phyloP scores from a whole-genome alignment of 2,113 vertebrate species.

The Alosa alosa region DNA sequence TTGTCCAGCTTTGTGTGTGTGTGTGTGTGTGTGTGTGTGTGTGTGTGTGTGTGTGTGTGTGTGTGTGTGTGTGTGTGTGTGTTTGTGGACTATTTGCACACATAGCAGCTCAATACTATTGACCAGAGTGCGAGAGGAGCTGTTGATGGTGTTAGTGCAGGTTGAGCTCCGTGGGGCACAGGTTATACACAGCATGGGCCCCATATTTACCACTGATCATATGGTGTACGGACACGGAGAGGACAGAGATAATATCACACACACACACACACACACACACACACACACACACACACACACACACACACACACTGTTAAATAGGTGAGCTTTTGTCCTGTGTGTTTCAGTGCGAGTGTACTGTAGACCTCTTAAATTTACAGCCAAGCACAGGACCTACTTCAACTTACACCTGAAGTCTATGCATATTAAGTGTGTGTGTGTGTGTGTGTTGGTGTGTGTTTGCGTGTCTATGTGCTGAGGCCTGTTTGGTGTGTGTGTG shows the following conservation, averaged over 20 bases:
- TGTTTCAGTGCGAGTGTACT: neutral
- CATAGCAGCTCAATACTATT: constrained; percentile 63
- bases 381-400: neutral
- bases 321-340: neutral
- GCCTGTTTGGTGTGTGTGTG: neutral
- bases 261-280: neutral
- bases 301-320: constrained; percentile 5
- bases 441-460: constrained; percentile 29
- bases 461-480: constrained; percentile 2
- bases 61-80: constrained; percentile 33
- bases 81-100: constrained; percentile 47
- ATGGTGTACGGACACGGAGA: neutral
- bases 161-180: constrained; percentile 38
- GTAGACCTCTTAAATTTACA: neutral
- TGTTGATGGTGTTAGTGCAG: constrained; percentile 58
- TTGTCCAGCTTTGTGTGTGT: constrained; percentile 33
- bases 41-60: constrained; percentile 9
- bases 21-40: no score
- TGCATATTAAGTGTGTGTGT: constrained; percentile 22
- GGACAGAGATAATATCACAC: neutral
- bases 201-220: neutral
- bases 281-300: neutral
- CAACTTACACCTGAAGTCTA: neutral
- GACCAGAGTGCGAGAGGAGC: constrained; percentile 64
- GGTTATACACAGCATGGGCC: neutral